Evolutionary conservation across 1,140 invertebrate genomes (phyloP), one percentile per base, ranked within the genome.

Genomic region (Palaemon carinicauda): DNA sequence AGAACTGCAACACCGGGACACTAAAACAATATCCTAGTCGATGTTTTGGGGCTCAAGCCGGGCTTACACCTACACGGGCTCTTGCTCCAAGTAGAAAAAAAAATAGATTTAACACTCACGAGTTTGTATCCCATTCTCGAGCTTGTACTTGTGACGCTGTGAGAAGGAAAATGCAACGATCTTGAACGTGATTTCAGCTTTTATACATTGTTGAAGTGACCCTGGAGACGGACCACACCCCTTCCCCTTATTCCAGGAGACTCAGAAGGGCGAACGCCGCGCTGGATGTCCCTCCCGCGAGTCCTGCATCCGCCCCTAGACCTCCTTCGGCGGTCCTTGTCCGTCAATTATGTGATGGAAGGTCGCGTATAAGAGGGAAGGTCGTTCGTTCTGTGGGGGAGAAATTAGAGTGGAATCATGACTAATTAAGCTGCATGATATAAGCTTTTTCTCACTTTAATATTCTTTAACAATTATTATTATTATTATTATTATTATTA

Each of bases 171-270:
- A 54, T 80, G 54, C 14, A 14, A 12, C 19, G 31, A 10, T 21
- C 12, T 15, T n/a, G 24, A 9, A 27, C 27, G 78, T 29, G 21
- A 29, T 41, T 41, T 41, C 14, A 33, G 14, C 78, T 80, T 80
- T 56, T 80, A 80, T 80, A 80, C 12, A 19, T 14, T 21, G 17
- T 9, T 15, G 1, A 24, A 17, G 52, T 31, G 78, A 80, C 78
- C 78, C 73, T 75, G 73, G 73, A 10, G 12, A 75, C 17, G 19
- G 73, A 75, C 73, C 73, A 75, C 73, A 51, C 73, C 73, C 73
- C 19, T 17, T n/a, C n/a, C 33, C 33, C 41, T 41, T 41, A 41
- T 41, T 41, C 41, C 41, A 41, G 31, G 33, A 50, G 73, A 31
- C 31, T 75, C 73, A 75, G 29, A 33, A 29, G 15, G 24, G 33